A percentile compares a stretch with the other conserved stretches of the same genome.
phyloP scores from a whole-genome alignment of 1,140 invertebrate genomes.

The silkworm (Bombyx mori) region ASM3026992v2 NC_085111.1:3426001-3426500 shows the following conservation, averaged over 20 bases:
- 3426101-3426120: not conserved
- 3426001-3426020: too few relatives aligned
- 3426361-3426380: conserved; percentile 61
- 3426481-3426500: too few relatives aligned
- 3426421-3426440: too few relatives aligned
- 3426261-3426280: conserved; percentile 43
- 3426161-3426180: conserved; percentile 43
- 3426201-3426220: conserved; percentile 57
- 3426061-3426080: too few relatives aligned
- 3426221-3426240: conserved; percentile 54
- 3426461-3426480: too few relatives aligned
- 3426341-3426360: conserved; percentile 52
- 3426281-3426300: conserved; percentile 60
- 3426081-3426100: too few relatives aligned
- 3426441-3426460: too few relatives aligned
- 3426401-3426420: too few relatives aligned
- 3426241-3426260: conserved; percentile 50
- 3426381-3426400: conserved; percentile 27
- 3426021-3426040: too few relatives aligned
- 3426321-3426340: conserved; percentile 57
- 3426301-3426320: conserved; percentile 54
- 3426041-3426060: too few relatives aligned
- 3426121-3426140: not conserved
- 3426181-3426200: conserved; percentile 36
- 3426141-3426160: conserved; percentile 28